Base-by-base conservation (phyloP, 2,888 invertebrate species). In the Fabriciana adippe region DNA sequence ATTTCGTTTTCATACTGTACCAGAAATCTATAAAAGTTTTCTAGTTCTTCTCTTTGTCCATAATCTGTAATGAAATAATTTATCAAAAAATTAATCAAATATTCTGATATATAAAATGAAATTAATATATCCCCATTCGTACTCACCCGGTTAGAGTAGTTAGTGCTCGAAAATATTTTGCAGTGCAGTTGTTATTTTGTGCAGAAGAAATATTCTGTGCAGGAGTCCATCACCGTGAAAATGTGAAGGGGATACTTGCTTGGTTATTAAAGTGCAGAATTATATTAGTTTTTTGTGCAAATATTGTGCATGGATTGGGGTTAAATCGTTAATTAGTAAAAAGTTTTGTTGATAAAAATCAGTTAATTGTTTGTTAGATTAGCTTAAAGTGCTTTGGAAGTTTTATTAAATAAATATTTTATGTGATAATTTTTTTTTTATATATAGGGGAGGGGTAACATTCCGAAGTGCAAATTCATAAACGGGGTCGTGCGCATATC, bases 11-110 rank as follows among this genome's bases (percentile, higher is more conserved):
- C 85, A 55, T 86, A 85, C 73, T 81, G 82, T 45, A 83, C 66
- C 8, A 90, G 81, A 75, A 85, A 87, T 67, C 86, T 81, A 50
- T 90, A 71, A 64, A 88, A 82, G 61, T 89, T 83, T 74, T 87
- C 87, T 15, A 86, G 76, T 45, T 90, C 88, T 74, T 85, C 84
- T 54, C 77, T 81, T 76, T 86, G 84, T 74, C 79, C 84, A 68
- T 81, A 81, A 67, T 85, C 92, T 92, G 90, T 66, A 90, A 92
- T 81, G 84, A 86, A 53, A 31, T 51, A 26, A 47, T 31, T 41
- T 18, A 47, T 21, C 31, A 14, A 59, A 16, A 26, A 14, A 41
- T 35, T 0, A 26, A 13, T 61, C 0, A 35, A 50, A 35, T 31
- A 50, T 8, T 2, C 3, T 31, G 14, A 16, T 16, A 16, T 3